phyloP scores from a whole-genome alignment of 2,113 vertebrate species.

The Gavia stellata region DNA sequence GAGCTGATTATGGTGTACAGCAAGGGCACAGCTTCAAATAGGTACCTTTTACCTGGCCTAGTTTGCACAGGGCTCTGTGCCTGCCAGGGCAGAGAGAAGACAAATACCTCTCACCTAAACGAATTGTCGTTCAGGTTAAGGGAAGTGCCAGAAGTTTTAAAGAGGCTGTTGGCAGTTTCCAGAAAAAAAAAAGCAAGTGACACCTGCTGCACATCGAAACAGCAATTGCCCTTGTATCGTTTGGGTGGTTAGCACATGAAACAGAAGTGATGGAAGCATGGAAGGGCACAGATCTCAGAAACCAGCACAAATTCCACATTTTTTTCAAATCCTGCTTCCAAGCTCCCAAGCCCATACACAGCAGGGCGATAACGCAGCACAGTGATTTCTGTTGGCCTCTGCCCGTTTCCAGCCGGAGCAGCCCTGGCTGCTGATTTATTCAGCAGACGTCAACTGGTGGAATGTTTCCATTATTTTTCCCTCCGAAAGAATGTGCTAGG shows the following conservation, averaged over 20 bases:
- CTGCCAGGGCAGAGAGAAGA: background rate
- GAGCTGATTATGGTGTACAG: background rate
- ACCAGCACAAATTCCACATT: background rate
- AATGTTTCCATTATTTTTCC: slow-evolving; percentile 2
- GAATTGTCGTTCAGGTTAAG: background rate
- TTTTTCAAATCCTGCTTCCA: background rate
- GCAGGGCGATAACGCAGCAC: background rate
- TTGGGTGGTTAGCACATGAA: background rate
- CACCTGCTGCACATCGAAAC: background rate
- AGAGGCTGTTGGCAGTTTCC: background rate
- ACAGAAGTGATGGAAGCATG: background rate
- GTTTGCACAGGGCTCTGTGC: background rate
- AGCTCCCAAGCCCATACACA: background rate
- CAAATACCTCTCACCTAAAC: background rate
- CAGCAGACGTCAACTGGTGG: background rate
- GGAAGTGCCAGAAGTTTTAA: background rate
- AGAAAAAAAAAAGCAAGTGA: background rate
- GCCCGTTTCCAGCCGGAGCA: background rate
- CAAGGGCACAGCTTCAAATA: background rate
- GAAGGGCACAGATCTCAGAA: background rate
- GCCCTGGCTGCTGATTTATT: background rate
- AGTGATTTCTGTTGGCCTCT: background rate
- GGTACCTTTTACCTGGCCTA: background rate
- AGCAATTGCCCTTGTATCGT: background rate
- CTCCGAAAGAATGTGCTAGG: background rate